phyloP scores from a whole-genome alignment of 1,140 invertebrate genomes.

The Drosophila lowei region DNA sequence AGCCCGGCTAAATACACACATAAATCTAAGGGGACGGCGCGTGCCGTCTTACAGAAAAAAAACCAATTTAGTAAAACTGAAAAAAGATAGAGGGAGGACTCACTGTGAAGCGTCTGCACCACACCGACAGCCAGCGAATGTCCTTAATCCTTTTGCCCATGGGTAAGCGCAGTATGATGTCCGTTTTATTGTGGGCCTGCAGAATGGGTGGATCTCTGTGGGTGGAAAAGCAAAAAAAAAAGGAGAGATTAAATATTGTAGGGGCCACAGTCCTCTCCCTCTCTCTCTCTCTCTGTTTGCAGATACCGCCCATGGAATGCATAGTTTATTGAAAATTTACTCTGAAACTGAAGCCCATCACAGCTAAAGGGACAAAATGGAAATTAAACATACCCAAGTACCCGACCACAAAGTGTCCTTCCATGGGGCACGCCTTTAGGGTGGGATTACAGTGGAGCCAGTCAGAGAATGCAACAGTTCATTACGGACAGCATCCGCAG shows the following conservation, averaged over 20 bases:
- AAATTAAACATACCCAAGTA: slow-evolving; percentile 21
- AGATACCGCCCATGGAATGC: too few relatives aligned
- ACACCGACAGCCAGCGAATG: slow-evolving; percentile 94
- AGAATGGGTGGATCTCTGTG: slow-evolving; percentile 91
- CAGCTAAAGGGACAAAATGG: background rate
- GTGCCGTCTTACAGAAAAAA: slow-evolving; percentile 50
- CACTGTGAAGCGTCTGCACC: slow-evolving; percentile 95
- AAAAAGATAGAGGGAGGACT: slow-evolving; percentile 81
- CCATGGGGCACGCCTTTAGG: slow-evolving; percentile 45
- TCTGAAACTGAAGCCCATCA: background rate
- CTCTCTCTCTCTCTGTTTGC: background rate
- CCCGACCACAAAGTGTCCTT: slow-evolving; percentile 3
- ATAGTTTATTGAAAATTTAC: slow-evolving; percentile 1
- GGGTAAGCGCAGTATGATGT: slow-evolving; percentile 92
- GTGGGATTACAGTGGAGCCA: slow-evolving; percentile 26
- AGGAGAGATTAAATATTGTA: slow-evolving; percentile 21
- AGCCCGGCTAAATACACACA: slow-evolving; percentile 59
- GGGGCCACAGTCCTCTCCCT: background rate
- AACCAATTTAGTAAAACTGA: slow-evolving; percentile 15
- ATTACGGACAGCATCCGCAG: background rate
- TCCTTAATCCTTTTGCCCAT: slow-evolving; percentile 91
- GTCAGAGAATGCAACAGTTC: slow-evolving; percentile 34
- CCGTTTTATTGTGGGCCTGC: slow-evolving; percentile 89
- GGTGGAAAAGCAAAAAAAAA: slow-evolving; percentile 27
- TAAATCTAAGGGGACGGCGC: slow-evolving; percentile 66